These are phyloP conservation scores for Rhabdornis inornatus DNA, from an alignment of 2,113 vertebrate species.

Conservation along the genomic window DNA sequence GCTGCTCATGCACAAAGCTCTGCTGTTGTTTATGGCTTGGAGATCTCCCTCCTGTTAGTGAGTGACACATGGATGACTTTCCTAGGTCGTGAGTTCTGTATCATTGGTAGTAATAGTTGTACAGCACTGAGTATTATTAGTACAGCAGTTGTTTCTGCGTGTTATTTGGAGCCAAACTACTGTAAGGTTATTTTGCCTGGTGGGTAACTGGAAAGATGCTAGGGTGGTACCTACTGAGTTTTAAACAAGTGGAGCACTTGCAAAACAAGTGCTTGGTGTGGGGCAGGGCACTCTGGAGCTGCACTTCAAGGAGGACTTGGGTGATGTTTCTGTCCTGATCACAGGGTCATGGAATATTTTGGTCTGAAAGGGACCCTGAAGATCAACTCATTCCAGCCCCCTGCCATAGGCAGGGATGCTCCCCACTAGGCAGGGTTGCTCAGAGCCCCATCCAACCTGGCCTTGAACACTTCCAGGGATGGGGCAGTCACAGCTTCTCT, in stretches of 20 bases:
- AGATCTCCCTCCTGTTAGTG: not conserved
- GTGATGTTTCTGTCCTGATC: not conserved
- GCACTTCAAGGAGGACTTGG: fast-evolving
- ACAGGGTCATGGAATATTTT: not conserved
- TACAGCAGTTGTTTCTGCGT: not conserved
- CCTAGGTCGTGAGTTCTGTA: not conserved
- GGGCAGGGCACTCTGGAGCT: not conserved
- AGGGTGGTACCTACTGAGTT: not conserved
- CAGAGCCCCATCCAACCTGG: not conserved
- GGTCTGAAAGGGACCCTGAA: not conserved
- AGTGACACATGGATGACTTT: not conserved
- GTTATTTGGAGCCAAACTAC: not conserved
- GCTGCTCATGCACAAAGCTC: not conserved
- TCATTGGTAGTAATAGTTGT: not conserved
- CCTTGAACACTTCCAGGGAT: not conserved
- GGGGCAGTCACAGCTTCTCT: not conserved
- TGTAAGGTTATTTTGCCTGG: not conserved
- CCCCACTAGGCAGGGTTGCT: not conserved
- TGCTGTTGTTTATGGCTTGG: not conserved
- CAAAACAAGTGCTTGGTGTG: fast-evolving
- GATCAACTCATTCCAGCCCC: not conserved
- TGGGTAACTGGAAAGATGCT: fast-evolving
- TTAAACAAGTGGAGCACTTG: not conserved
- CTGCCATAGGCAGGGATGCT: not conserved
- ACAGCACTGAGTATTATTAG: not conserved